A percentile compares a stretch with the other conserved stretches of the same genome.
Conservation (phyloP, 2,888 invertebrate species). For the Dolomedes plantarius region DNA sequence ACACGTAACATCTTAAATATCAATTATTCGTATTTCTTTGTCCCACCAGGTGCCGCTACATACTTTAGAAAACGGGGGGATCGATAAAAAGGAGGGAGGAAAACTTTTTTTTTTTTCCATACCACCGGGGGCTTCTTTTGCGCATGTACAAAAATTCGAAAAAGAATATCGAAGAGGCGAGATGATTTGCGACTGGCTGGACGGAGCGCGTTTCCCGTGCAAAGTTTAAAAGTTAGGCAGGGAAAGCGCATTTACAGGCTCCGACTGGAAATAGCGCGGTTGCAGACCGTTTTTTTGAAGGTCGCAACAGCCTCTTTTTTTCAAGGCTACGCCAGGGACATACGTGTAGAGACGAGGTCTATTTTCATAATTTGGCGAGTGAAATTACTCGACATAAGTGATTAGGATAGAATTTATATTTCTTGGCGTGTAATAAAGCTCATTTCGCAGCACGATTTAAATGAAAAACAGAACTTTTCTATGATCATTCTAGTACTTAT, state of each 20-base stretch:
- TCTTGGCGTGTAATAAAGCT: no score
- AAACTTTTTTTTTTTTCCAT: neutral
- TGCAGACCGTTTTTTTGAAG: no score
- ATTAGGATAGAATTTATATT: no score
- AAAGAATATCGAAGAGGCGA: neutral
- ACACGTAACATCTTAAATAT: neutral
- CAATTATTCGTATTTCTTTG: slow-evolving; percentile 39
- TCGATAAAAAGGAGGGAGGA: slow-evolving; percentile 29
- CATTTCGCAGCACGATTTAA: no score
- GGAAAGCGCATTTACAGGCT: slow-evolving; percentile 15
- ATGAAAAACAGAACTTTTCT: no score
- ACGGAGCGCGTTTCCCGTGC: neutral
- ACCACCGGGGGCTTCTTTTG: slow-evolving; percentile 18
- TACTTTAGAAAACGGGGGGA: slow-evolving; percentile 37
- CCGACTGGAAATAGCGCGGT: neutral
- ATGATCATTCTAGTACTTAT: no score
- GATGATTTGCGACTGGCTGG: neutral
- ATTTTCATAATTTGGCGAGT: no score
- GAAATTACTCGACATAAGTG: no score
- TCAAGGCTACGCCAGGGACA: no score
- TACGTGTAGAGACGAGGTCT: no score
- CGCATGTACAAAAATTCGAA: slow-evolving; percentile 32
- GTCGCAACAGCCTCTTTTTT: no score
- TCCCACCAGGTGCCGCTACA: slow-evolving; percentile 58
- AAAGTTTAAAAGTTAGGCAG: neutral